phyloP scores from a whole-genome alignment of 2,797 vertebrate genomes.

The Sternarchorhynchus goeldii region DNA sequence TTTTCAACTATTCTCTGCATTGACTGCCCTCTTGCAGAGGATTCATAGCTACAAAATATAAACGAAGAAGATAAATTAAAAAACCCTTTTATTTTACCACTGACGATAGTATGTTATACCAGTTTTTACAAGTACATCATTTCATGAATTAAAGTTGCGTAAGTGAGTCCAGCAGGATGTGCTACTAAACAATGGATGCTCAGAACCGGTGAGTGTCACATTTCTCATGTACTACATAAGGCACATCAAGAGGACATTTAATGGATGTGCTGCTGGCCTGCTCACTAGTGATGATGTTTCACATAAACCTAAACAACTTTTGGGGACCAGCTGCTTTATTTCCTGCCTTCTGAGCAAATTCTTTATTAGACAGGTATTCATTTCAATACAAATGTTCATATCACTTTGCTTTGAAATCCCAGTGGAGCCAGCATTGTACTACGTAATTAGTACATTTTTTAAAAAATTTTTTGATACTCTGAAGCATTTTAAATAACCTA shows the following conservation, averaged over 20 bases:
- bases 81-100: constrained; percentile 19
- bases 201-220: not conserved
- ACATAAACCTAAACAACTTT: not conserved
- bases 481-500: constrained; percentile 16
- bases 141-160: not conserved
- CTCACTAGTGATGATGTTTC: constrained; percentile 4
- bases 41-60: constrained; percentile 12
- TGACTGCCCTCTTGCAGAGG: constrained; percentile 55
- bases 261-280: constrained; percentile 16
- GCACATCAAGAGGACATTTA: not conserved
- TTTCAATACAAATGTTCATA: not conserved
- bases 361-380: not conserved
- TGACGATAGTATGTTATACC: not conserved
- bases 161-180: not conserved
- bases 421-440: constrained; percentile 9
- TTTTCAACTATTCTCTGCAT: constrained; percentile 21
- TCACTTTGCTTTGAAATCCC: not conserved
- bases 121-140: not conserved
- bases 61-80: not conserved
- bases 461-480: constrained; percentile 22
- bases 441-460: constrained; percentile 17
- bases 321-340: constrained; percentile 22
- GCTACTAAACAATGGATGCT: not conserved
- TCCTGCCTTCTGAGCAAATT: not conserved
- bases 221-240: not conserved